These are phyloP conservation scores for Gymnorhina tibicen DNA, from an alignment of 2,113 vertebrate species.

Conservation along the genomic window DNA sequence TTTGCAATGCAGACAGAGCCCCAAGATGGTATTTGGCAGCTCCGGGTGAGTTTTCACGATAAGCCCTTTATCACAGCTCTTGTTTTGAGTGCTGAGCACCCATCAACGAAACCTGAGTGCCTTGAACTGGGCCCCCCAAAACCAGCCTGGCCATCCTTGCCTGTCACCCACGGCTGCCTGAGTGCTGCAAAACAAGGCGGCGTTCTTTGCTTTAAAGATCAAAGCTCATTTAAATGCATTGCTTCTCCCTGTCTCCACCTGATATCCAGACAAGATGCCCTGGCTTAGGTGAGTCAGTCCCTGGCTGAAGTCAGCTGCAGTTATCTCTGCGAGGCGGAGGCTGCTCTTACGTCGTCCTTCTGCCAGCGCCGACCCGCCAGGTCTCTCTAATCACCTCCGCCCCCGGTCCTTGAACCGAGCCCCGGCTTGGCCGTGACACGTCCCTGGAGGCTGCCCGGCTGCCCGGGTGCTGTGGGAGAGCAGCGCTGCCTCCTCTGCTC, in stretches of 20 bases:
- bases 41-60: neutral
- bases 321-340: neutral
- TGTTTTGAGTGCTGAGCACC: neutral
- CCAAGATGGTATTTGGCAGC: neutral
- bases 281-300: neutral
- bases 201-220: neutral
- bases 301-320: neutral
- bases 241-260: slow-evolving; percentile 27
- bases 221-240: neutral
- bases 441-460: slow-evolving; percentile 35
- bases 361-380: neutral
- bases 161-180: neutral
- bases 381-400: slow-evolving; percentile 1
- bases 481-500: neutral
- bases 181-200: neutral
- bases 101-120: rapidly evolving
- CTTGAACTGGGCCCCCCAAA: neutral
- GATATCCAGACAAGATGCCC: slow-evolving; percentile 39
- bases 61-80: neutral
- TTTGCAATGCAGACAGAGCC: neutral
- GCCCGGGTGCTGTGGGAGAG: neutral
- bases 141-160: neutral
- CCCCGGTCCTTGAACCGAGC: neutral
- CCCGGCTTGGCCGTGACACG: neutral
- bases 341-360: neutral